phyloP scores from a whole-genome alignment of 2,888 invertebrate genomes.

The Pseudolycoriella hygida region DNA sequence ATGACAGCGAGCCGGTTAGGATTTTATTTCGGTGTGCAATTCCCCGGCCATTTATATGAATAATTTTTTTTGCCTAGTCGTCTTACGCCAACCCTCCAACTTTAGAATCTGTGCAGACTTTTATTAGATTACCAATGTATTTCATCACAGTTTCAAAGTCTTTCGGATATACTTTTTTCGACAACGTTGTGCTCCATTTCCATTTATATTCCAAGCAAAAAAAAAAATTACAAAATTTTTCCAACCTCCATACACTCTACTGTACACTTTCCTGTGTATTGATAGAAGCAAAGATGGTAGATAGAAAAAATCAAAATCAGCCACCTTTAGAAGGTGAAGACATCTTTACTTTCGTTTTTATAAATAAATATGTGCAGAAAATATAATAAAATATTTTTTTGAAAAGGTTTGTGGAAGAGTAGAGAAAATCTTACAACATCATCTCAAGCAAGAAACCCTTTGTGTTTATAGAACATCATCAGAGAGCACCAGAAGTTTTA shows the following conservation, averaged over 20 bases:
- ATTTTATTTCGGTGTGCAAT: neutral
- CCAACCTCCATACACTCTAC: neutral
- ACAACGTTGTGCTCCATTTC: neutral
- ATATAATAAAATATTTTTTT: neutral
- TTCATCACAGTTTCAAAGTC: slow-evolving; percentile 1
- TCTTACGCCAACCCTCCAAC: neutral
- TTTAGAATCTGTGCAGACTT: neutral
- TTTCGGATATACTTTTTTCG: neutral
- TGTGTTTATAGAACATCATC: too few species aligned
- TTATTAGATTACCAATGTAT: slow-evolving; percentile 1
- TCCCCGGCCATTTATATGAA: slow-evolving; percentile 1
- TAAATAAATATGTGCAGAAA: neutral
- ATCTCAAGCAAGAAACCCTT: too few species aligned
- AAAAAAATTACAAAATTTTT: neutral
- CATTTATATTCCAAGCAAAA: neutral
- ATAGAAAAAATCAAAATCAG: neutral
- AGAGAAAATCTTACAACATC: neutral
- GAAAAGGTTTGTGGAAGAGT: neutral
- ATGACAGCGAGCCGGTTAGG: too few species aligned
- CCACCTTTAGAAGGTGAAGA: neutral
- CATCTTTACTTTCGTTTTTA: neutral
- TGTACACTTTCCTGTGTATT: neutral
- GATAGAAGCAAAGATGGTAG: neutral
- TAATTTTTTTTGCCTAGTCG: neutral
- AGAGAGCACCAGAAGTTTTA: too few species aligned